Conservation (phyloP, 2,888 invertebrate genomes). For the Acleris sparsana region DNA sequence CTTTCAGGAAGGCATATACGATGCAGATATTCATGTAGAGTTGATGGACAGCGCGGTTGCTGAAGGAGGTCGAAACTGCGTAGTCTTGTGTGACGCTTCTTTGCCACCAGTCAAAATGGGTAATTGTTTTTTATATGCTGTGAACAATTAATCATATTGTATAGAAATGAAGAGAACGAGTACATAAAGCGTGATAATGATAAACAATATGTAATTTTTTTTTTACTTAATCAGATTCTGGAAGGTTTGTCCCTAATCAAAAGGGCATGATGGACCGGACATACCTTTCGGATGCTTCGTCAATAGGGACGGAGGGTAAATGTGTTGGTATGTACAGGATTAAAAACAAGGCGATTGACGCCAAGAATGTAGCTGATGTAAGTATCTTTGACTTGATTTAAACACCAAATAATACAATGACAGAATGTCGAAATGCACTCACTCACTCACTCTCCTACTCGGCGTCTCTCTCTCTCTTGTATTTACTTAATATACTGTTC, state of each 20-base stretch:
- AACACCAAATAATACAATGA: too few relatives aligned
- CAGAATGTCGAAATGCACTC: too few relatives aligned
- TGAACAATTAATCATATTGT: neutral
- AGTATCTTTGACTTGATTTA: constrained; percentile 43
- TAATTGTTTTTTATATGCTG: constrained; percentile 51
- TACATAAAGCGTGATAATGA: neutral
- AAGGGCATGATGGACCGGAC: constrained; percentile 79
- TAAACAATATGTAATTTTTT: neutral
- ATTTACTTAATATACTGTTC: too few relatives aligned
- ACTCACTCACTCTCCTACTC: too few relatives aligned
- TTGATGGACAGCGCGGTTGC: constrained; percentile 85
- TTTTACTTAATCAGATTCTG: constrained; percentile 78
- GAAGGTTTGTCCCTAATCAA: constrained; percentile 80
- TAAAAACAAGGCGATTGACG: constrained; percentile 84
- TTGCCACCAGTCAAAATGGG: constrained; percentile 86
- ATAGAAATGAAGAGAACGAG: too few relatives aligned
- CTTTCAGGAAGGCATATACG: constrained; percentile 86
- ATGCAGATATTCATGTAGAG: constrained; percentile 85
- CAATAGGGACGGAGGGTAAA: constrained; percentile 82
- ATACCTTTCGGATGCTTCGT: constrained; percentile 85
- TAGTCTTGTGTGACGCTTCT: constrained; percentile 87
- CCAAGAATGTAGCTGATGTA: constrained; percentile 87
- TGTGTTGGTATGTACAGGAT: constrained; percentile 89
- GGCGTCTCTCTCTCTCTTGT: too few relatives aligned
- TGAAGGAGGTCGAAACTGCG: constrained; percentile 84